Evolutionary conservation across 1,140 invertebrate genomes (phyloP).

Genomic region (Meteorus sp.): DNA sequence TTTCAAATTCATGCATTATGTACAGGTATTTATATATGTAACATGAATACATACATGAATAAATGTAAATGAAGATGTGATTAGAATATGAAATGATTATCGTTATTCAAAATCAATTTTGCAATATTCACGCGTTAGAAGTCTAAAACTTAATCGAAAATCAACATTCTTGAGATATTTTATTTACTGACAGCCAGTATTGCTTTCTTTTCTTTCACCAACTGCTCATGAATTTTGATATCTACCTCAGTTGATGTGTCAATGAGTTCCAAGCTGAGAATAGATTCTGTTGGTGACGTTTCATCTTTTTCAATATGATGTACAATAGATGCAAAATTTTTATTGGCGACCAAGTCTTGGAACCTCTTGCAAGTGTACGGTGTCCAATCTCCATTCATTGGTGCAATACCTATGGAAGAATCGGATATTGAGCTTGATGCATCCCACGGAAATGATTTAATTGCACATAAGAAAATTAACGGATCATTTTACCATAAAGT

Average conservation of each 20-base stretch:
- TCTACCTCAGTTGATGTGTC: conserved; percentile 60
- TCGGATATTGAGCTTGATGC: conserved; percentile 16
- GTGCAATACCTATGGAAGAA: conserved; percentile 56
- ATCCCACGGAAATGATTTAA: not conserved
- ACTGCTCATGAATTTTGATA: conserved; percentile 58
- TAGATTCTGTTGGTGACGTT: conserved; percentile 52
- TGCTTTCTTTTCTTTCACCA: no score
- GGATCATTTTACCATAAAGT: conserved; percentile 53
- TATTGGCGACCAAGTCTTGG: conserved; percentile 62
- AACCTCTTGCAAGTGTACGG: conserved; percentile 63
- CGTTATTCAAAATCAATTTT: no score
- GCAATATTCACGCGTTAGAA: no score
- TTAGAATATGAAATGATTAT: no score
- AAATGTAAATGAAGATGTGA: no score
- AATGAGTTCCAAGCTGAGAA: conserved; percentile 61
- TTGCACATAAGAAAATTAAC: not conserved
- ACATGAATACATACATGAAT: no score
- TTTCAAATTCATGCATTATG: no score
- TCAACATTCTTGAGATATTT: no score
- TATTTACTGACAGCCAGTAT: no score
- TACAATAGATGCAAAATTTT: conserved; percentile 61
- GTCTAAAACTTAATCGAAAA: no score
- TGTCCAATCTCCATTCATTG: conserved; percentile 63
- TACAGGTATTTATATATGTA: no score
- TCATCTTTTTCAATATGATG: conserved; percentile 57